Evolutionary conservation across 2,888 invertebrate species (phyloP), one percentile per base, ranked within the genome.

Genomic region (Cephonodes hylas): DNA sequence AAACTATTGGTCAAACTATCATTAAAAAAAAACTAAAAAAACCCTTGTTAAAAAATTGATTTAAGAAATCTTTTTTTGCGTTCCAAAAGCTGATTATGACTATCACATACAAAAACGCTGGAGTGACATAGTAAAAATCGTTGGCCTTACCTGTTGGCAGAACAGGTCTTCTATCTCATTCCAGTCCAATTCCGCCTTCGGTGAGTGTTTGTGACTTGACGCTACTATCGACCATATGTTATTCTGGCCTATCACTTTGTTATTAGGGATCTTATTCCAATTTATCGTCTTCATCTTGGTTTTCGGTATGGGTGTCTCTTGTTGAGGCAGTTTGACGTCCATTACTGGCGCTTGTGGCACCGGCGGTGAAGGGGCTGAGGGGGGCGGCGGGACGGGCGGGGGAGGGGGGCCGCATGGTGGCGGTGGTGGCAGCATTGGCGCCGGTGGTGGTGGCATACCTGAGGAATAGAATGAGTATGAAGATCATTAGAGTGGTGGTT

Each of bases 241-340:
- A 74, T 96, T 95, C 82, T 96, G 96, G 57, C 97, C 97, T 63
- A 98, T 94, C 44, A 96, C 96, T 93, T 97, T 97, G 81, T 96
- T 96, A 79, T 96, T 96, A 42, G 99, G 98, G 76, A 99, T 98
- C 88, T 99, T 99, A 83, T 97, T 97, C 99, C 99, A 99, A 81
- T 99, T 99, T 68, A 99, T 96, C 0, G 98, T 98, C 91, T 98
- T 98, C 98, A 99, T 98, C 88, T 98, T 99, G 27, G 96, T 95
- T 85, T 96, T 97, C n/a, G 99, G 99, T 64, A 96, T 95, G 0
- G 99, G 99, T 1, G 97, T 98, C 77, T 97, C 96, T 82, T 97
- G 97, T 77, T 98, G 98, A 13, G 98, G 98, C 75, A 98, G 91
- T 71, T 96, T 93, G 73, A 89, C 70, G 79, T 88, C 79, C 13